These are phyloP conservation scores for Haliclona indistincta DNA, from an alignment of 37 sponge, comb jelly and placozoan species.

Conservation along the genomic window DNA sequence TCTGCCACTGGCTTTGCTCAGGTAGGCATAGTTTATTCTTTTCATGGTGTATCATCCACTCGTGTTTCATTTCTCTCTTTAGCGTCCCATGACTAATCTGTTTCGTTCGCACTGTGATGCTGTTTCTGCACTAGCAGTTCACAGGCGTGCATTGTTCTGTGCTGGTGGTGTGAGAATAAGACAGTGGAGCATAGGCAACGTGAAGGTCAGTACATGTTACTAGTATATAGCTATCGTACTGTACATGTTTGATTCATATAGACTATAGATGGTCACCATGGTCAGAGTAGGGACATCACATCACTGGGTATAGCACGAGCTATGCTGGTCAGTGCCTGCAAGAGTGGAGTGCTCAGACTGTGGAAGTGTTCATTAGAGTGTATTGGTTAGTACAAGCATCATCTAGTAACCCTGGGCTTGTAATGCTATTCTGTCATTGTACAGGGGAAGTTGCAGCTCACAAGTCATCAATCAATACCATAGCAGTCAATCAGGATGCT, in stretches of 20 bases:
- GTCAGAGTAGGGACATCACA: slow-evolving; percentile 51
- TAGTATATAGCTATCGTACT: not conserved
- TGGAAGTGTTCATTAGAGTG: no score
- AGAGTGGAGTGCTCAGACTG: slow-evolving; percentile 69
- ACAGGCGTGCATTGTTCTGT: slow-evolving; percentile 46
- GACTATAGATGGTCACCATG: slow-evolving; percentile 71
- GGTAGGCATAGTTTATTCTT: not conserved
- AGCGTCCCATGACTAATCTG: slow-evolving; percentile 51
- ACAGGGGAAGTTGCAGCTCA: no score
- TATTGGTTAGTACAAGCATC: no score
- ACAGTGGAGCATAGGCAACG: slow-evolving; percentile 64
- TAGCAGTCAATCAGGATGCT: no score
- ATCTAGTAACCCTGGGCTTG: no score
- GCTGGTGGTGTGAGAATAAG: slow-evolving; percentile 72
- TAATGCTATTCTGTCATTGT: no score
- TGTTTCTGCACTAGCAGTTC: slow-evolving; percentile 62
- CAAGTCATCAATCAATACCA: no score
- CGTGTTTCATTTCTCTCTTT: not conserved
- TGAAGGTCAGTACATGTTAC: slow-evolving; percentile 55
- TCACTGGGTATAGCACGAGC: slow-evolving; percentile 42
- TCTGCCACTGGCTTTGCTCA: not conserved
- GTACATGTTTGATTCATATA: slow-evolving; percentile 1
- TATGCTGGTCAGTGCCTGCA: slow-evolving; percentile 71
- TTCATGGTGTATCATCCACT: not conserved
- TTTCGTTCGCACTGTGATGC: slow-evolving; percentile 84